Percentiles rank a stretch among this genome's conserved stretches.
These are phyloP conservation scores for Cinara cedri DNA, from an alignment of 2,888 invertebrate genomes.

Conservation along the genomic window DNA sequence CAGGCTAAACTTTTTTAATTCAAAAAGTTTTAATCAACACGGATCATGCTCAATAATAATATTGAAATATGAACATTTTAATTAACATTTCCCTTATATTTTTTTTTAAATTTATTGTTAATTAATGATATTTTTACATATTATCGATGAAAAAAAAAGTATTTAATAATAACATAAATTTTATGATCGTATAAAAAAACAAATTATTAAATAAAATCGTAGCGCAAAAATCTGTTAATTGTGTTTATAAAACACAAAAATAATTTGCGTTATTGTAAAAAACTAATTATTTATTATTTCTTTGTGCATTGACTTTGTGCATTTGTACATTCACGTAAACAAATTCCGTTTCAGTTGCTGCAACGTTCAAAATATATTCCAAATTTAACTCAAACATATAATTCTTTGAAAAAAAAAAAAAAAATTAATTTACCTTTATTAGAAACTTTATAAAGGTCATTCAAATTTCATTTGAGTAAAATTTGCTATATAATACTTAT, in stretches of 20 bases:
- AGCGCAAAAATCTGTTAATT: not conserved
- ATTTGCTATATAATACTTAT: too few species aligned
- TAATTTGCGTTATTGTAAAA: not conserved
- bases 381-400: not conserved
- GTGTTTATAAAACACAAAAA: not conserved
- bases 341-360: not conserved
- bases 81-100: too few species aligned
- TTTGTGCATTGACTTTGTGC: not conserved
- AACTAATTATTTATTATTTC: constrained; percentile 10
- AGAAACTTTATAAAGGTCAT: too few species aligned
- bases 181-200: not conserved
- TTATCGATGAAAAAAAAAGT: not conserved
- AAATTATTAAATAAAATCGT: not conserved
- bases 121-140: not conserved
- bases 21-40: too few species aligned
- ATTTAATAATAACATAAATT: not conserved
- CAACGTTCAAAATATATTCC: not conserved
- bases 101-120: too few species aligned
- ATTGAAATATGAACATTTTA: too few species aligned
- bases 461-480: too few species aligned
- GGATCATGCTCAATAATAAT: too few species aligned
- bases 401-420: not conserved
- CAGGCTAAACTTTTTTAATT: too few species aligned
- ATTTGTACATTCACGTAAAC: not conserved
- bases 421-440: too few species aligned